These are phyloP conservation scores for Bubo scandiacus DNA, from an alignment of 2,113 vertebrate species.

Conservation along the genomic window DNA sequence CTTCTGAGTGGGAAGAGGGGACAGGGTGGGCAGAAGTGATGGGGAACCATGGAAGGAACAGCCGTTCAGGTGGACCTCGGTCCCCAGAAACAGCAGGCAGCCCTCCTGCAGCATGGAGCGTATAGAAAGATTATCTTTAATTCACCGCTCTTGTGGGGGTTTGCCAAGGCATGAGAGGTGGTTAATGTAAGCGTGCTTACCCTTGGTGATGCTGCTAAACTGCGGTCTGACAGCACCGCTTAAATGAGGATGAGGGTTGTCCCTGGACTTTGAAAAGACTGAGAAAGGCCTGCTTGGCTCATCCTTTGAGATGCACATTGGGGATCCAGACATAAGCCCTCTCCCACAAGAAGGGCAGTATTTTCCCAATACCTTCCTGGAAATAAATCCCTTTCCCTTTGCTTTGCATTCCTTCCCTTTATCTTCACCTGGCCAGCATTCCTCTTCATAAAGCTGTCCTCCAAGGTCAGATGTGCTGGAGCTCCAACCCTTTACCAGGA, in stretches of 20 bases:
- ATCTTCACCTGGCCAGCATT: not conserved
- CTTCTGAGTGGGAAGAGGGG: not conserved
- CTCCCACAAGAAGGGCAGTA: not conserved
- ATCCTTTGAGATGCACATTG: rapidly evolving
- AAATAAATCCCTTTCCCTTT: not conserved
- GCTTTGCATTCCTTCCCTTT: not conserved
- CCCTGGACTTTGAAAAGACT: too few species aligned
- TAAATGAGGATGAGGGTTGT: rapidly evolving
- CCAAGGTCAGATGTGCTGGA: not conserved
- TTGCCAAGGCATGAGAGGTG: not conserved
- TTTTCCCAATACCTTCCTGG: not conserved
- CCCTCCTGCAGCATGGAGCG: rapidly evolving
- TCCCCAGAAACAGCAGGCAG: not conserved
- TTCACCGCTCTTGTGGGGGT: rapidly evolving
- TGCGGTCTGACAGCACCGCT: not conserved
- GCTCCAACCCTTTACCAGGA: slow-evolving; percentile 26
- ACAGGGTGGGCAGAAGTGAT: not conserved
- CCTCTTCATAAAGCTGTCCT: not conserved
- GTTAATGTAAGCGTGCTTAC: not conserved
- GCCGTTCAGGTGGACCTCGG: not conserved
- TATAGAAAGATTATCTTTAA: not conserved
- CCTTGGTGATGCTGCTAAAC: not conserved
- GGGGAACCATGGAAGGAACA: not conserved
- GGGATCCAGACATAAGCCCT: not conserved
- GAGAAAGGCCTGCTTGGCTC: rapidly evolving